phyloP scores from a whole-genome alignment of 53 echinoderm and acorn worm species.

The Astropecten irregularis region DNA sequence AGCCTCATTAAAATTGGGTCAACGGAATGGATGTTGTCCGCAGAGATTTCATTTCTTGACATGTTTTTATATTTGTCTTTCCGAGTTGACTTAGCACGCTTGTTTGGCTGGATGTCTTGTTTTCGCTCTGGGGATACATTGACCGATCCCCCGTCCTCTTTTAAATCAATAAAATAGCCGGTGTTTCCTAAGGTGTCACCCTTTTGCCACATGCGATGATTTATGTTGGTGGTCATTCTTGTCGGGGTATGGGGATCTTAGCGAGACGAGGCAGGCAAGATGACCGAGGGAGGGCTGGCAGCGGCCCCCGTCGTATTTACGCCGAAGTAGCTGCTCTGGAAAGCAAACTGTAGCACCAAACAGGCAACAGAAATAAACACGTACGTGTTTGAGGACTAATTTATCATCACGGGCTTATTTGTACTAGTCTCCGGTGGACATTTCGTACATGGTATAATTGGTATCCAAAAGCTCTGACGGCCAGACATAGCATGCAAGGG shows the following conservation, averaged over 20 bases:
- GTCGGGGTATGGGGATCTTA: background rate
- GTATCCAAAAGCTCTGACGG: conserved; percentile 31
- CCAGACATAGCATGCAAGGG: background rate
- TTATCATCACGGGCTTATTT: conserved; percentile 63
- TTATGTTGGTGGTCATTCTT: conserved; percentile 25
- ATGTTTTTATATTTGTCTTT: too few species aligned
- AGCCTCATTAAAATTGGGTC: background rate
- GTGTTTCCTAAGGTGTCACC: conserved; percentile 47
- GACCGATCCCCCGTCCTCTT: too few species aligned
- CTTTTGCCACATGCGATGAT: conserved; percentile 14
- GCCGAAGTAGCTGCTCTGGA: conserved; percentile 1
- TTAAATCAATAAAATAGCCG: conserved; percentile 40
- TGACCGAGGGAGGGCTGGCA: too few species aligned
- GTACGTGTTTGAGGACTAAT: conserved; percentile 34
- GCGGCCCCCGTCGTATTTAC: conserved; percentile 18
- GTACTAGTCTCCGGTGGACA: conserved; percentile 53
- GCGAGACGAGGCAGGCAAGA: too few species aligned
- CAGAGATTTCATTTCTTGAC: background rate
- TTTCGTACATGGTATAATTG: conserved; percentile 46
- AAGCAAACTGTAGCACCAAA: conserved; percentile 52
- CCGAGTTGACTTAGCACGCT: too few species aligned
- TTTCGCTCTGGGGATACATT: too few species aligned
- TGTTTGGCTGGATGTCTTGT: too few species aligned
- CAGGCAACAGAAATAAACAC: conserved; percentile 64
- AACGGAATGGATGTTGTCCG: background rate